Evolutionary conservation across 2,888 invertebrate genomes (phyloP), one percentile per base, ranked within the genome.

Genomic region (Caenorhabditis imperialis): DNA sequence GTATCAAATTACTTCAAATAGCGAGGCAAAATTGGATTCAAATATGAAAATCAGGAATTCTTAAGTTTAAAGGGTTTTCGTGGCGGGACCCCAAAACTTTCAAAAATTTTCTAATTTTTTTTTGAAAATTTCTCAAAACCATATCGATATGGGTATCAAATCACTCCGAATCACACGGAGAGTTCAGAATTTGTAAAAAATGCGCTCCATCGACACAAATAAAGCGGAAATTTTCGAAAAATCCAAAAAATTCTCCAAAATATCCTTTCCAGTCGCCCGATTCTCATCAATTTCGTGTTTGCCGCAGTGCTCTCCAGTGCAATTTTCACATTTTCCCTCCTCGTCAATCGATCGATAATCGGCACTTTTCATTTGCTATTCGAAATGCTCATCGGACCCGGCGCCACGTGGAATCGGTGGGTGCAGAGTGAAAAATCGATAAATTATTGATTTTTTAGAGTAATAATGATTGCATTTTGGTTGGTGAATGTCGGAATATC

Each of bases 401-500:
- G 7, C 3, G 22, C 38, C 20, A 45, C 71, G 12, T 60, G 71
- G 60, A 55, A 47, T 42, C 18, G 69, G 69, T 58, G 14, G 12
- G 23, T n/a, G n/a, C n/a, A n/a, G n/a, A n/a, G n/a, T n/a, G n/a
- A n/a, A 30, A 30, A 30, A 30, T 30, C 10, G 10, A 30, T 6
- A 50, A 40, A 10, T 12, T 14, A 10, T 38, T 18, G 2, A 33
- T 20, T 53, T 75, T 81, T 72, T 53, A 85, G 85, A 48, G 20
- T 70, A 3, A 76, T 72, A 23, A 65, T 86, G 22, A 73, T 86
- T 25, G 55, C 75, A 30, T 86, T 88, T 70, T 88, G 85, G 85
- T 4, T 75, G 7, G 61, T 82, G 12, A 81, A 81, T 50, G 81
- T 85, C 20, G 47, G 72, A 5, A 77, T 78, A 6, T 84, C 87